Conservation (phyloP, 2,888 invertebrate species). For the Empis livida region DNA sequence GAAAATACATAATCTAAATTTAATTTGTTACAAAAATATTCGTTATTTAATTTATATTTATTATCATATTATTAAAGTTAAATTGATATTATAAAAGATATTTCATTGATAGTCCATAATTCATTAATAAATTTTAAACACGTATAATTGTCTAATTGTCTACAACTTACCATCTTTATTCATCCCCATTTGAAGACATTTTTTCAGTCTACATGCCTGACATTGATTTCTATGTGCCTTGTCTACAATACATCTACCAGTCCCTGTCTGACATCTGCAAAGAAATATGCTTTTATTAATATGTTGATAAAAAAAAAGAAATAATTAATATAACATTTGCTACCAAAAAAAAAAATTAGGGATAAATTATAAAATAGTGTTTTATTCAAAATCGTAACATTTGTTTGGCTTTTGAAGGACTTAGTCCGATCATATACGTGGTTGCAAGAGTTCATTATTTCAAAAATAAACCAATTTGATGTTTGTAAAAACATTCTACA, state of each 20-base stretch:
- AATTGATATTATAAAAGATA: too few species aligned
- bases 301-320: background rate
- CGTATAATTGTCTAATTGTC: background rate
- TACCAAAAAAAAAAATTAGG: background rate
- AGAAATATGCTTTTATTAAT: background rate
- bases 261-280: conserved; percentile 94
- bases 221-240: conserved; percentile 99
- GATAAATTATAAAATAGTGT: background rate
- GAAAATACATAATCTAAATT: too few species aligned
- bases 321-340: background rate
- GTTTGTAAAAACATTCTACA: too few species aligned
- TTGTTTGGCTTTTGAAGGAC: conserved; percentile 9
- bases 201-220: conserved; percentile 95
- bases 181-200: conserved; percentile 98
- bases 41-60: too few species aligned
- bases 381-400: conserved; percentile 16
- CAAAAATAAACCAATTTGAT: too few species aligned
- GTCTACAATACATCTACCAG: conserved; percentile 93
- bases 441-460: too few species aligned
- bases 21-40: too few species aligned
- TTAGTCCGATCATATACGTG: too few species aligned
- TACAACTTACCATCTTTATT: conserved; percentile 95
- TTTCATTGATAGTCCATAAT: too few species aligned
- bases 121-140: too few species aligned
- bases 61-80: too few species aligned